A percentile compares a stretch with the other conserved stretches of the same genome.
These are phyloP conservation scores for Tonatia bakeri DNA, from an alignment of 2,113 vertebrate genomes.

Conservation along the genomic window DNA sequence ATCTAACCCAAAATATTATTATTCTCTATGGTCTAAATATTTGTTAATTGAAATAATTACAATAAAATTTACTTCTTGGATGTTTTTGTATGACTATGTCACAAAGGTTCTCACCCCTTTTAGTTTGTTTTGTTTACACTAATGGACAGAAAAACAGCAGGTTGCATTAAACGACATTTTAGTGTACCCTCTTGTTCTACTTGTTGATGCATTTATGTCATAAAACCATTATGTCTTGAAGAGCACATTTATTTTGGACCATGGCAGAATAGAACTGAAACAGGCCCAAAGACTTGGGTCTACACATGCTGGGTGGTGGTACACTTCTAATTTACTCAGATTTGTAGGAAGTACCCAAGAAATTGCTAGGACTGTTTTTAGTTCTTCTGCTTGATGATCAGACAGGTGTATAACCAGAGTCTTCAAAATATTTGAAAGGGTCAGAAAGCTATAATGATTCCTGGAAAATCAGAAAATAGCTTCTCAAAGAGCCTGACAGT, in stretches of 20 bases:
- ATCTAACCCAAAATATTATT: constrained; percentile 5
- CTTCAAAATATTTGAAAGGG: neutral
- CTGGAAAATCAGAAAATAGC: neutral
- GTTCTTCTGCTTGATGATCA: neutral
- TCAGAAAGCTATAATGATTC: neutral
- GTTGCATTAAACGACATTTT: neutral
- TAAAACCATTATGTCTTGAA: neutral
- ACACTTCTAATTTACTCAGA: neutral
- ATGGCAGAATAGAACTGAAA: neutral
- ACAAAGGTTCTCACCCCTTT: constrained; percentile 52
- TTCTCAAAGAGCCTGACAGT: neutral
- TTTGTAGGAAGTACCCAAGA: neutral
- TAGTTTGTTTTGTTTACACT: constrained; percentile 42
- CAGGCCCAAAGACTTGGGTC: neutral
- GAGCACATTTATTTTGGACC: neutral
- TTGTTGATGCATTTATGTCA: neutral
- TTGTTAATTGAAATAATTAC: constrained; percentile 57
- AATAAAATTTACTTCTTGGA: neutral
- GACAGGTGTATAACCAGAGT: neutral
- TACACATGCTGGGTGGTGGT: neutral
- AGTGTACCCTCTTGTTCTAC: neutral
- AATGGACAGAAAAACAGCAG: constrained; percentile 30
- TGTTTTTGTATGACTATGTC: neutral
- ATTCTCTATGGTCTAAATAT: neutral
- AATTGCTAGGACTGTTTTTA: neutral